Evolutionary conservation across 2,113 vertebrate species (phyloP), one percentile per base, ranked within the genome.

Genomic region (Isurus oxyrinchus): DNA sequence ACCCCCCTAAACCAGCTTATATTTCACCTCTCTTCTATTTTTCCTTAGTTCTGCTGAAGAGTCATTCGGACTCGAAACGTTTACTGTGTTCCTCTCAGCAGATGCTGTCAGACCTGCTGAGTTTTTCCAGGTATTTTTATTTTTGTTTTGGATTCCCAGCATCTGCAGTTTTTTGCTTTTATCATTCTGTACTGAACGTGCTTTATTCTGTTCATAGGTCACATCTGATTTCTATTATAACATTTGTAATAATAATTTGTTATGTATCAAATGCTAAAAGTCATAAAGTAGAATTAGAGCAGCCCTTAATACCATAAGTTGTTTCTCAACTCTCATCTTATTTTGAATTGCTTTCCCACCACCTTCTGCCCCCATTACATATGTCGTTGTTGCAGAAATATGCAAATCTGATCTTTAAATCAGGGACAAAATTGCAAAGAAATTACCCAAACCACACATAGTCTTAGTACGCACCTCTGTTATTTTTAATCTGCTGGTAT

Each of bases 201-300:
- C 86, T 88, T 57, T 11, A 57, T 25, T 11, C 49, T 53, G 27
- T 31, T 88, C 86, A 87, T 53, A 31, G 35, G n/a, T 61, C 31
- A 94, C 91, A 94, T 94, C 91, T 94, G 91, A 59, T 94, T 94
- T 94, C n/a, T 61, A 66, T 94, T 40, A 94, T 19, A 66, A 61
- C 63, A 94, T 44, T 59, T 94, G 91, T 94, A 66, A 94, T 66
- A 66, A 63, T 59, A 94, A 66, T 55, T 87, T 57, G 49, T 88
- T 57, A 53, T 55, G n/a, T 21, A 66, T 66, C 91, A 40, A 63
- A 66, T 94, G 59, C 61, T 66, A 61, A 94, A 61, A 94, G 8
- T 66, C 91, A 35, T 93, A 66, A 66, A 94, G 91, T 94, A 63
- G 90, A 93, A 93, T 93, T n/a, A 40, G n/a, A 94, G 91, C 3